Evolutionary conservation across 2,797 vertebrate genomes (phyloP).

Genomic region (Tangara arthus): DNA sequence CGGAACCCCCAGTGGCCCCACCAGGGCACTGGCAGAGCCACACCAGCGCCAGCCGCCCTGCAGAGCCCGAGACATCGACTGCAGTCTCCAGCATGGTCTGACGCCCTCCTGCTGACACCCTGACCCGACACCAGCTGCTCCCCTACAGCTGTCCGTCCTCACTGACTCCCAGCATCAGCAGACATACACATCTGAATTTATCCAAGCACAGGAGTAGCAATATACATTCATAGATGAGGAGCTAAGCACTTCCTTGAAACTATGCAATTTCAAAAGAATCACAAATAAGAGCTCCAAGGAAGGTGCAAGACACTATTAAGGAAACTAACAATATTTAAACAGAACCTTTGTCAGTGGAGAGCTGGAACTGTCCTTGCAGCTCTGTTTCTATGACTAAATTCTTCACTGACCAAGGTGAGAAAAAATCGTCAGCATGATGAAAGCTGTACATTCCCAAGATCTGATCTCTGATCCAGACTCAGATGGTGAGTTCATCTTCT

Average conservation of each 20-base stretch:
- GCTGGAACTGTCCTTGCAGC: not conserved
- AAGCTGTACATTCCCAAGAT: not conserved
- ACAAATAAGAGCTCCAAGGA: not conserved
- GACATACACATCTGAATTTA: not conserved
- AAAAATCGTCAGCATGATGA: not conserved
- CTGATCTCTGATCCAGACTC: not conserved
- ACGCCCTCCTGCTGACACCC: not conserved
- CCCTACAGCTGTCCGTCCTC: rapidly evolving
- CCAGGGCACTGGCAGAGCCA: not conserved
- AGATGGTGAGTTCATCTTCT: not conserved
- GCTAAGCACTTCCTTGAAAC: not conserved
- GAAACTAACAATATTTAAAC: not conserved
- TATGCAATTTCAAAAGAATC: not conserved
- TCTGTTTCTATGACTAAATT: not conserved
- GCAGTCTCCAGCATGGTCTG: not conserved
- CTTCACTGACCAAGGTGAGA: not conserved
- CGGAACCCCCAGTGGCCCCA: not conserved
- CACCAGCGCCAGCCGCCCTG: rapidly evolving
- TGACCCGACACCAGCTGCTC: not conserved
- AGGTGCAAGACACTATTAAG: not conserved
- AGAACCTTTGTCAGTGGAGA: not conserved
- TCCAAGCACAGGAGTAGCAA: not conserved
- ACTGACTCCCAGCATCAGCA: not conserved
- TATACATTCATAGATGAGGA: not conserved
- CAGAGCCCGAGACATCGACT: rapidly evolving